phyloP scores from a whole-genome alignment of 2,797 vertebrate genomes.

The Xenopus petersii region DNA sequence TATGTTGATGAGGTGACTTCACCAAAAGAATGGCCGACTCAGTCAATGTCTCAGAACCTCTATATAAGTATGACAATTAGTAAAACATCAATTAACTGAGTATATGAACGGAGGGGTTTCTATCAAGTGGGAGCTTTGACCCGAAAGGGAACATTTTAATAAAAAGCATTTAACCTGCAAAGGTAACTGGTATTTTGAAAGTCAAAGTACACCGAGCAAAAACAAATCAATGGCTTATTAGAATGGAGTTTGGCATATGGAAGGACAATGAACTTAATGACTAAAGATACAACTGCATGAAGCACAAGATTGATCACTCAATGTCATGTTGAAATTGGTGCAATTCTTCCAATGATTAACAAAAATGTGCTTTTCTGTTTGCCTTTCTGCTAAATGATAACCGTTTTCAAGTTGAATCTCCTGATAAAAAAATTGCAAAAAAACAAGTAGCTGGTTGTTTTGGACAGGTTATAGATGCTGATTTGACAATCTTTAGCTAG shows the following conservation, averaged over 20 bases:
- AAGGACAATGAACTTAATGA: slow-evolving; percentile 77
- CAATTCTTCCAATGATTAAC: slow-evolving; percentile 97
- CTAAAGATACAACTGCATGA: slow-evolving; percentile 76
- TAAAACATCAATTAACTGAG: too few relatives aligned
- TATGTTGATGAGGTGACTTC: too few relatives aligned
- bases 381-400: slow-evolving; percentile 89
- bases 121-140: too few relatives aligned
- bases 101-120: too few relatives aligned
- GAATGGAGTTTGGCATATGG: slow-evolving; percentile 75
- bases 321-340: slow-evolving; percentile 77
- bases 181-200: slow-evolving; percentile 59
- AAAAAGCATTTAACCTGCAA: slow-evolving; percentile 51
- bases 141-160: too few relatives aligned
- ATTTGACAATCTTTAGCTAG: slow-evolving; percentile 66
- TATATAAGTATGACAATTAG: too few relatives aligned
- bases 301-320: slow-evolving; percentile 82
- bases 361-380: slow-evolving; percentile 87
- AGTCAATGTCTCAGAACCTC: too few relatives aligned
- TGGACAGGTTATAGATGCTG: slow-evolving; percentile 72
- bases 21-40: too few relatives aligned
- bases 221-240: slow-evolving; percentile 68
- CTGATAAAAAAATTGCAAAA: slow-evolving; percentile 75
- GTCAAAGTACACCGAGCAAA: slow-evolving; percentile 70
- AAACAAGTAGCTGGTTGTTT: slow-evolving; percentile 77
- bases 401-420: slow-evolving; percentile 90